A percentile compares a stretch with the other conserved stretches of the same genome.
These are phyloP conservation scores for Limnephilus rhombicus DNA, from an alignment of 2,888 invertebrate species.

Conservation along the genomic window DNA sequence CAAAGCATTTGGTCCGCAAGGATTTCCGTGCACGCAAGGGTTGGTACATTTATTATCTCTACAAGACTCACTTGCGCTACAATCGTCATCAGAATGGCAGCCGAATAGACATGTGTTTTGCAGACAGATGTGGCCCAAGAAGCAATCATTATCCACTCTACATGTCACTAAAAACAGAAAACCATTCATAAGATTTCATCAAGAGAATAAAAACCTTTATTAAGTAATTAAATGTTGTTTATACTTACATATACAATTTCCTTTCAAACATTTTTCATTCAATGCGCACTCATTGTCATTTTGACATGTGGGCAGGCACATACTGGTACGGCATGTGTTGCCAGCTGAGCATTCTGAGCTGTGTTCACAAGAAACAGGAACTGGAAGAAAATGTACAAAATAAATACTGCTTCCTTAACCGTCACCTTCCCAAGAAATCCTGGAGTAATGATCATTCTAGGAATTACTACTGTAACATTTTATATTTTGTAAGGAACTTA, in stretches of 20 bases:
- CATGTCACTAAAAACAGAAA: slow-evolving; percentile 83
- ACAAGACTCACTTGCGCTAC: slow-evolving; percentile 90
- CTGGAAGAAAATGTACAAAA: slow-evolving; percentile 72
- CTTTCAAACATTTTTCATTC: slow-evolving; percentile 92
- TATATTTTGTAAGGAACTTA: slow-evolving; percentile 72
- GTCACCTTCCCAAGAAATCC: background rate
- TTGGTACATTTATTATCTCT: slow-evolving; percentile 88
- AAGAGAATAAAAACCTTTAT: background rate
- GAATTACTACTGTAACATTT: background rate
- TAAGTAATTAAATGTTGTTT: background rate
- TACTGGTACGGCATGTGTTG: slow-evolving; percentile 87
- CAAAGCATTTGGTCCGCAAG: slow-evolving; percentile 91
- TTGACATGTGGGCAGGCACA: slow-evolving; percentile 88
- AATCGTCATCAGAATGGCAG: slow-evolving; percentile 92
- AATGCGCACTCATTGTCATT: slow-evolving; percentile 90
- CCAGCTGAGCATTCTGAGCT: slow-evolving; percentile 85
- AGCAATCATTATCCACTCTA: slow-evolving; percentile 93
- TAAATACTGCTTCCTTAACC: background rate
- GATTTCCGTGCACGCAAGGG: slow-evolving; percentile 84
- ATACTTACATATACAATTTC: slow-evolving; percentile 87
- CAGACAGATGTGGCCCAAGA: slow-evolving; percentile 93
- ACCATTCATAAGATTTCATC: background rate
- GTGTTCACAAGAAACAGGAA: slow-evolving; percentile 86
- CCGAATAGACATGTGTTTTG: slow-evolving; percentile 92
- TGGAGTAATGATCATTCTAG: background rate